Percentiles rank a stretch among this genome's conserved stretches.
These are phyloP conservation scores for Epirrhoe alternata DNA, from an alignment of 2,888 invertebrate genomes.

Conservation along the genomic window DNA sequence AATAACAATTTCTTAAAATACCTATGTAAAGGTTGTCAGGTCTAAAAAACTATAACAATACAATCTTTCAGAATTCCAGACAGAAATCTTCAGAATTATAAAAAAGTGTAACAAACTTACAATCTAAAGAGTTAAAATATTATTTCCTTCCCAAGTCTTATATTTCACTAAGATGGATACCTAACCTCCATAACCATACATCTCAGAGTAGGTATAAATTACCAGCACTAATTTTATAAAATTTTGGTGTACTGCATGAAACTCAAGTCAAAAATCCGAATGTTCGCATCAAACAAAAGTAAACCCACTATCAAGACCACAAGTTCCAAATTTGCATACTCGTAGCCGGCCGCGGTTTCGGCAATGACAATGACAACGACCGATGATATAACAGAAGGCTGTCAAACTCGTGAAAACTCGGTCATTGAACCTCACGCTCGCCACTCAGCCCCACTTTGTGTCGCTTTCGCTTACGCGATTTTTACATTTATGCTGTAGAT, in stretches of 20 bases:
- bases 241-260: conserved; percentile 41
- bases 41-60: no score
- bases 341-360: conserved; percentile 67
- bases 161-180: neutral
- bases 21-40: no score
- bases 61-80: no score
- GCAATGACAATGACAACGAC: conserved; percentile 85
- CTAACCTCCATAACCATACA: neutral
- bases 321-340: conserved; percentile 71
- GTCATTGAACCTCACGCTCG: conserved; percentile 81
- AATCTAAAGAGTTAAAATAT: no score
- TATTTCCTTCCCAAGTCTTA: neutral
- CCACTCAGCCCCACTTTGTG: conserved; percentile 62
- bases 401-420: conserved; percentile 85
- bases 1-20: neutral
- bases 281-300: conserved; percentile 59
- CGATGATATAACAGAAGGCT: conserved; percentile 85
- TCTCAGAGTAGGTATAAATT: conserved; percentile 11
- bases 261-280: conserved; percentile 48
- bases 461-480: conserved; percentile 77
- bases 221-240: conserved; percentile 19
- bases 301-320: conserved; percentile 56
- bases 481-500: conserved; percentile 63
- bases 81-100: no score
- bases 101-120: no score